Percentiles rank a stretch among this genome's conserved stretches.
phyloP scores from a whole-genome alignment of 2,888 invertebrate genomes.

The Temnothorax ravouxi region DNA sequence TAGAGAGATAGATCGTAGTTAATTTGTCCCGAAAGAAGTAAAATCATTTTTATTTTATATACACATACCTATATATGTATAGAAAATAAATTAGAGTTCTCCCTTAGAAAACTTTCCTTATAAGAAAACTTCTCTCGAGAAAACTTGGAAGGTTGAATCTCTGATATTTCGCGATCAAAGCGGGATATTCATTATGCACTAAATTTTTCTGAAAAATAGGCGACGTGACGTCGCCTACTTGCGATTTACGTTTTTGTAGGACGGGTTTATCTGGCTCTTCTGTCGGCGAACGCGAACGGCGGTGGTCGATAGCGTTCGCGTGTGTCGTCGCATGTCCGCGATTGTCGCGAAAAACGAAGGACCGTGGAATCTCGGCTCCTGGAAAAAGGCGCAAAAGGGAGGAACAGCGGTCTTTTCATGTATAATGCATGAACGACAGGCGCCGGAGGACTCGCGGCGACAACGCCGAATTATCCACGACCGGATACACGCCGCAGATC shows the following conservation, averaged over 20 bases:
- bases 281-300: background rate
- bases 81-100: background rate
- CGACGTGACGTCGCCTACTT: background rate
- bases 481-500: conserved; percentile 9
- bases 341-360: conserved; percentile 39
- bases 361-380: conserved; percentile 67
- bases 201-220: conserved; percentile 1
- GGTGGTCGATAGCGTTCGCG: conserved; percentile 21
- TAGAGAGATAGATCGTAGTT: background rate
- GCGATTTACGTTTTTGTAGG: conserved; percentile 27
- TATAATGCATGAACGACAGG: conserved; percentile 82
- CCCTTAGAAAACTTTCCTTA: background rate
- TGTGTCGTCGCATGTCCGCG: conserved; percentile 24
- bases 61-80: background rate
- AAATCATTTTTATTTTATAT: background rate
- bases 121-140: background rate
- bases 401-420: conserved; percentile 78
- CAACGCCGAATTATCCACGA: conserved; percentile 31
- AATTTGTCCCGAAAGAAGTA: background rate
- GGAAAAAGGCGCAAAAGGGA: conserved; percentile 75
- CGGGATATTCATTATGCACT: background rate
- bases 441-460: conserved; percentile 73
- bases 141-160: background rate
- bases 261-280: conserved; percentile 16
- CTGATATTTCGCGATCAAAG: background rate